Percentiles rank a stretch among this genome's conserved stretches.
Conservation (phyloP, 2,888 invertebrate species). For the Ischnura elegans region DNA sequence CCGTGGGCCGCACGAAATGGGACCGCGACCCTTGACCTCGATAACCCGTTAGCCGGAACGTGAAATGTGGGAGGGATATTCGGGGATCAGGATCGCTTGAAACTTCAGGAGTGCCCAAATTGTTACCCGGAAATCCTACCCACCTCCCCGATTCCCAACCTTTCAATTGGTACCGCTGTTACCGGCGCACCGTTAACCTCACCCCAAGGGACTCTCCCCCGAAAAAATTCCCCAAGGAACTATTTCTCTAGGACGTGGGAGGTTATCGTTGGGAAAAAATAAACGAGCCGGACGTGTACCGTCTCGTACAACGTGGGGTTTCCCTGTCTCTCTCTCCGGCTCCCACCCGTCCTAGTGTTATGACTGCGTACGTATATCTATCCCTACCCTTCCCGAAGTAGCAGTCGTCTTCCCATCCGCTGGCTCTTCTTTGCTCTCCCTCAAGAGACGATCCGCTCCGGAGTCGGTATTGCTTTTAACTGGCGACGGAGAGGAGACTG, state of each 20-base stretch:
- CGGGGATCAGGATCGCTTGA: neutral
- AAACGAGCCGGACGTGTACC: neutral
- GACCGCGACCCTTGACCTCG: conserved; percentile 33
- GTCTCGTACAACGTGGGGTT: neutral
- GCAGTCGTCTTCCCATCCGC: neutral
- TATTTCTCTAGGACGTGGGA: neutral
- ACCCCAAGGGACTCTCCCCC: neutral
- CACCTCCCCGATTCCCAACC: neutral
- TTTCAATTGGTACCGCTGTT: neutral
- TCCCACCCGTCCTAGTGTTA: neutral
- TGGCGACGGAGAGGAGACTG: conserved; percentile 63
- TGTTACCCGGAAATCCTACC: neutral
- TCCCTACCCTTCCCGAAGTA: neutral
- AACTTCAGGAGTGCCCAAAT: neutral
- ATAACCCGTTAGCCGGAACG: conserved; percentile 32
- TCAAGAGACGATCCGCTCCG: conserved; percentile 54
- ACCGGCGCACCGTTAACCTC: neutral
- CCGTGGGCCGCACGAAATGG: neutral
- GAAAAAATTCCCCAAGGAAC: neutral
- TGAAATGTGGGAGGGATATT: neutral
- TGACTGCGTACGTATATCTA: neutral
- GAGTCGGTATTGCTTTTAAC: conserved; percentile 67
- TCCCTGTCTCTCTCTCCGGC: neutral
- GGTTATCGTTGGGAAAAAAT: neutral
- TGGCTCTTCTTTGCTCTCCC: conserved; percentile 54